Percentiles rank a stretch among this genome's conserved stretches.
phyloP scores from a whole-genome alignment of 2,797 vertebrate genomes.

The Gymnoscopelus braueri region DNA sequence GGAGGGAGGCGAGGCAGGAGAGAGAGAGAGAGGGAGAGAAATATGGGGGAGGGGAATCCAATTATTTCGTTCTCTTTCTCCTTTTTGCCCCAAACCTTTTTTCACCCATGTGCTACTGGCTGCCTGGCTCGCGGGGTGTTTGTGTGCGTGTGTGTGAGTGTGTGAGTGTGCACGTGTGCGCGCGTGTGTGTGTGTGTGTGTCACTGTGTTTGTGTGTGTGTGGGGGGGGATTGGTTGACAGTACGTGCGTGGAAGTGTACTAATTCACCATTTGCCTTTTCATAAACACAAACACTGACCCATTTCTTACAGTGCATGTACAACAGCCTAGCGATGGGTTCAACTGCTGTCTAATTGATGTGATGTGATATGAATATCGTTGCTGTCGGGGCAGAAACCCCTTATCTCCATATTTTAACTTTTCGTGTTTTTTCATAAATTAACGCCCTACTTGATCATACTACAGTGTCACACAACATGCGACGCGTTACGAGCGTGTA shows the following conservation, averaged over 20 bases:
- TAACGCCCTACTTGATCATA: no score
- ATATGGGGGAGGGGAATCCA: conserved; percentile 65
- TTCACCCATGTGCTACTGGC: conserved; percentile 64
- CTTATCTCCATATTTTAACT: neutral
- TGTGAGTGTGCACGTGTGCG: no score
- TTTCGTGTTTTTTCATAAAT: no score
- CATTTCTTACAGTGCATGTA: conserved; percentile 26
- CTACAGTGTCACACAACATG: no score
- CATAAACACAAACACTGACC: conserved; percentile 42
- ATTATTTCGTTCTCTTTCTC: conserved; percentile 76
- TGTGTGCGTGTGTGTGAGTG: conserved; percentile 22
- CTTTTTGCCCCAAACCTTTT: conserved; percentile 74
- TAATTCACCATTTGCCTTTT: conserved; percentile 49
- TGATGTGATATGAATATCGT: neutral
- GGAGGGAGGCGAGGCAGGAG: conserved; percentile 6
- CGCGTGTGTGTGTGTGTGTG: conserved; percentile 18
- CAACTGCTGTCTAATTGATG: neutral
- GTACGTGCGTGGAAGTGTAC: conserved; percentile 36
- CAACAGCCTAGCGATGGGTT: conserved; percentile 1
- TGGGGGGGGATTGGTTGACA: conserved; percentile 32
- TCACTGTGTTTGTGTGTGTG: conserved; percentile 11
- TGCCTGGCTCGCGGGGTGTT: conserved; percentile 57
- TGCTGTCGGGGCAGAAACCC: neutral
- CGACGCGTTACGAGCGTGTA: no score
- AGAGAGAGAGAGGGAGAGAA: conserved; percentile 48